These are phyloP conservation scores for Callitettix versicolor DNA, from an alignment of 1,140 invertebrate species.

Conservation along the genomic window DNA sequence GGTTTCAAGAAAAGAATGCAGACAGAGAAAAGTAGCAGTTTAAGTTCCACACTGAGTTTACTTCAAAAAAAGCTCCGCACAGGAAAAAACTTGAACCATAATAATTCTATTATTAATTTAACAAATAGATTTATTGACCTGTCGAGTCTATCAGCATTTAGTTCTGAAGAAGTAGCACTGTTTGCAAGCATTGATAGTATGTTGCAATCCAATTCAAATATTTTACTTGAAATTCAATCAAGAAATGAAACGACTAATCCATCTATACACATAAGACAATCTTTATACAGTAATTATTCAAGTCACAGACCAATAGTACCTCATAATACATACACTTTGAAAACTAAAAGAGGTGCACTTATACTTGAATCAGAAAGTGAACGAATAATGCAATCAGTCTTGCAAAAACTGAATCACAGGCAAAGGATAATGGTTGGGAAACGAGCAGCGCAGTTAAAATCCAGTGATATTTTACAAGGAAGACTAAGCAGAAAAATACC, in stretches of 20 bases:
- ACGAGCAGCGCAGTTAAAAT: neutral
- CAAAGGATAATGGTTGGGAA: constrained; percentile 7
- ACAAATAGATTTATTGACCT: neutral
- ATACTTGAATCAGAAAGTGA: neutral
- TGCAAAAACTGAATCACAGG: constrained; percentile 2
- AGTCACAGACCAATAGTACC: neutral
- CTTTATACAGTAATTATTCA: too few relatives aligned
- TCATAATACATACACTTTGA: neutral
- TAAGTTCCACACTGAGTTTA: neutral
- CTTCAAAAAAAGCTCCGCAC: neutral
- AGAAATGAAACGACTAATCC: neutral
- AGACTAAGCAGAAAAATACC: neutral
- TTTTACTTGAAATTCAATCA: neutral
- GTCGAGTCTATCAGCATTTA: neutral
- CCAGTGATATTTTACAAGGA: neutral
- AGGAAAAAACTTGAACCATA: neutral
- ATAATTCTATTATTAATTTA: neutral
- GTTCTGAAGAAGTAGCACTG: neutral
- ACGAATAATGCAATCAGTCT: neutral
- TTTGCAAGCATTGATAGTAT: neutral
- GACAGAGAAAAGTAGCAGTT: neutral
- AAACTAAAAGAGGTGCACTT: neutral
- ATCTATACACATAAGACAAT: neutral
- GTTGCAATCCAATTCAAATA: neutral
- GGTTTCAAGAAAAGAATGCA: neutral